Conservation (phyloP, 1,140 invertebrate genomes). For the Pogonus chalceus region DNA sequence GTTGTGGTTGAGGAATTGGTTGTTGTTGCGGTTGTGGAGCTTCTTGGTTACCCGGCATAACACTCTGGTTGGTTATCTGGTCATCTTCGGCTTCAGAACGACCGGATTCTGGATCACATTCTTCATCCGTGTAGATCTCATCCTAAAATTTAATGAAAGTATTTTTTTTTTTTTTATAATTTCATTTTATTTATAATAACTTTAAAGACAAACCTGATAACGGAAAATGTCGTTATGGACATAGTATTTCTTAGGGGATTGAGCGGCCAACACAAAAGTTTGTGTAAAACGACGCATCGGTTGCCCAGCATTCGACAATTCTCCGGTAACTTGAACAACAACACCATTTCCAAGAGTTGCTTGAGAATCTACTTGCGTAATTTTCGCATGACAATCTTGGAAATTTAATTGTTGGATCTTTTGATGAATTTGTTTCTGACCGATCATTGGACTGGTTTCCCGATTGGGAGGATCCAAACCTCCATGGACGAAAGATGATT, state of each 20-base stretch:
- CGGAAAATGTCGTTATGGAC: slow-evolving; percentile 98
- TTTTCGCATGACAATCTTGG: slow-evolving; percentile 93
- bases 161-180: background rate
- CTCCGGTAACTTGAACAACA: slow-evolving; percentile 93
- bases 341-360: slow-evolving; percentile 88
- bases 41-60: background rate
- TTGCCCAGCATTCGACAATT: slow-evolving; percentile 89
- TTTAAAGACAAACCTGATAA: slow-evolving; percentile 74
- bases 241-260: slow-evolving; percentile 93
- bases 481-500: slow-evolving; percentile 92
- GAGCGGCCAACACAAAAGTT: slow-evolving; percentile 90
- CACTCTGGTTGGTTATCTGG: slow-evolving; percentile 17
- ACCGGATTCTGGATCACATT: slow-evolving; percentile 41
- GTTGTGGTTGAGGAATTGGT: background rate
- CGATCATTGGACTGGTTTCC: slow-evolving; percentile 77
- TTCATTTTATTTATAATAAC: background rate
- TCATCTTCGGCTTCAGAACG: slow-evolving; percentile 62
- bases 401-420: slow-evolving; percentile 93
- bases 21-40: background rate
- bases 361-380: slow-evolving; percentile 76
- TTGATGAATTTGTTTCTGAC: slow-evolving; percentile 90
- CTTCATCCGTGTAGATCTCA: slow-evolving; percentile 70
- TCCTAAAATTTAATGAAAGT: slow-evolving; percentile 47
- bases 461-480: slow-evolving; percentile 69
- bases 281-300: slow-evolving; percentile 96